Evolutionary conservation across 2,888 invertebrate species (phyloP).

Genomic region (Eulithis testata): DNA sequence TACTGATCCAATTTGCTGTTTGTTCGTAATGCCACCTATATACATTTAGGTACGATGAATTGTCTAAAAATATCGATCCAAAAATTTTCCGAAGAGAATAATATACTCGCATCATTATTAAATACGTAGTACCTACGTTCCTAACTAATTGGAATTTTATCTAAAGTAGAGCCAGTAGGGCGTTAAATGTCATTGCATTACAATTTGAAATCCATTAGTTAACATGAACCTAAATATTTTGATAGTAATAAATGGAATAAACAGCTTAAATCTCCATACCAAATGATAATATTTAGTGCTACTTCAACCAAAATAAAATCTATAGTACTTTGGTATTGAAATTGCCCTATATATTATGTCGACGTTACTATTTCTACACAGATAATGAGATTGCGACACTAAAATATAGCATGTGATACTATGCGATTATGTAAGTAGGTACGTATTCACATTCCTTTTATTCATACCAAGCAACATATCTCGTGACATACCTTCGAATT

Average conservation of each 20-base stretch:
- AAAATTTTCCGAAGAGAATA: conserved; percentile 4
- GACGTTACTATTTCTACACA: conserved; percentile 43
- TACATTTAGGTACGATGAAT: conserved; percentile 11
- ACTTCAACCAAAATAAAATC: conserved; percentile 54
- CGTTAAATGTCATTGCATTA: conserved; percentile 39
- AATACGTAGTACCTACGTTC: background rate
- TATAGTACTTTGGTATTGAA: conserved; percentile 42
- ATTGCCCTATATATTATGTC: conserved; percentile 48
- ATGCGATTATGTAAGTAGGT: conserved; percentile 39
- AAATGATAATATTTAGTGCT: conserved; percentile 47
- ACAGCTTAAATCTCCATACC: conserved; percentile 51
- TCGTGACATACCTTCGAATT: conserved; percentile 53
- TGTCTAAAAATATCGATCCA: conserved; percentile 7
- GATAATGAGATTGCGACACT: conserved; percentile 49
- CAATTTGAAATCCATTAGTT: conserved; percentile 48
- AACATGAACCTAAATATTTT: conserved; percentile 56
- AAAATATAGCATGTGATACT: conserved; percentile 39
- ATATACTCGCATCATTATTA: background rate
- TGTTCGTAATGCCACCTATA: conserved; percentile 27
- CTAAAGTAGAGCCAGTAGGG: conserved; percentile 6
- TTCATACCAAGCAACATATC: conserved; percentile 46
- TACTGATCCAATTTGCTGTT: conserved; percentile 40
- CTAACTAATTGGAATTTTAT: conserved; percentile 20
- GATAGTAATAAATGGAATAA: conserved; percentile 29
- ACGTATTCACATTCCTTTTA: conserved; percentile 61